Conservation (phyloP, 2,888 invertebrate genomes). For the Plutella xylostella region DNA sequence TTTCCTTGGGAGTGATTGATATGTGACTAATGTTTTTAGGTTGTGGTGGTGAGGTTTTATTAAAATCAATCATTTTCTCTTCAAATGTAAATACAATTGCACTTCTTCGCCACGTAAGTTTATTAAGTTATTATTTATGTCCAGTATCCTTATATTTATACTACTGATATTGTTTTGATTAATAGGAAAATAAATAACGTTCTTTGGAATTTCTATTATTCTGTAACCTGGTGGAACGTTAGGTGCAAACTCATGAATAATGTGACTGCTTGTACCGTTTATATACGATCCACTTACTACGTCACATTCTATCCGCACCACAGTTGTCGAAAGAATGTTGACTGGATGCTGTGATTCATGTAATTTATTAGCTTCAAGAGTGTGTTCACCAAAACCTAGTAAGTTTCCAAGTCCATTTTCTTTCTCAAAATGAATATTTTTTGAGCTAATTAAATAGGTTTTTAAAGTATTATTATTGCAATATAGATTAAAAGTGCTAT, state of each 20-base stretch:
- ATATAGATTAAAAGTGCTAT: background rate
- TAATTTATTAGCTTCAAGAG: background rate
- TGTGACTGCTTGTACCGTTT: background rate
- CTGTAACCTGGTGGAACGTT: slow-evolving; percentile 3
- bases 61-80: slow-evolving; percentile 11
- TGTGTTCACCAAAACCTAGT: background rate
- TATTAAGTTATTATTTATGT: slow-evolving; percentile 9
- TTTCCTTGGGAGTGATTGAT: slow-evolving; percentile 7
- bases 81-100: slow-evolving; percentile 11
- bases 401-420: background rate
- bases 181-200: slow-evolving; percentile 4
- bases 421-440: slow-evolving; percentile 1
- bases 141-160: slow-evolving; percentile 8
- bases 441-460: background rate
- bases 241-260: background rate
- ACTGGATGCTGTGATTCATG: background rate
- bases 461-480: slow-evolving; percentile 4
- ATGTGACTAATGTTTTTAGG: slow-evolving; percentile 2
- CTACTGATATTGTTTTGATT: slow-evolving; percentile 4
- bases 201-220: slow-evolving; percentile 1
- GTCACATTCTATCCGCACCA: slow-evolving; percentile 7
- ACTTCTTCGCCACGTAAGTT: slow-evolving; percentile 12
- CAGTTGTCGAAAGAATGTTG: background rate
- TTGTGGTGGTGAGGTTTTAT: background rate
- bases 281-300: slow-evolving; percentile 5